Base-by-base conservation (phyloP, 2,113 vertebrate genomes). In the Oceanites oceanicus region DNA sequence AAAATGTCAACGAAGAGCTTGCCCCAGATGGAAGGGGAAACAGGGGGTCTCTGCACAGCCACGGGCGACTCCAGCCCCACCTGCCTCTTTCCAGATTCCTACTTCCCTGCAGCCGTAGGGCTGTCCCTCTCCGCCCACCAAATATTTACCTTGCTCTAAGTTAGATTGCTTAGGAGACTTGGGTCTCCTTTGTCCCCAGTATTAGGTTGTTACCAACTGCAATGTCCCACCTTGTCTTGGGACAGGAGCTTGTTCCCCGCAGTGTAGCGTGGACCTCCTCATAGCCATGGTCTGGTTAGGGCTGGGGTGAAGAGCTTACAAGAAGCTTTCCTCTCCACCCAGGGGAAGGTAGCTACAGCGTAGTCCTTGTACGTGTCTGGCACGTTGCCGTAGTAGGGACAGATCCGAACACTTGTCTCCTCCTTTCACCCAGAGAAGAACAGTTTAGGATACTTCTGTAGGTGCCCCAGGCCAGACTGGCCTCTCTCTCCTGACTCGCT, bases 31-130 rank as follows among this genome's bases (percentile, higher is more conserved):
- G 25, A 79, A 66, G 17, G 34, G 27, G 42, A 47, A 78, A 59
- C 6, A 30, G 23, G 14, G 36, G 29, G 22, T 63, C 21, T 70
- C 42, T 27, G 7, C 44, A 65, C 7, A 65, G 32, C 30, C 18
- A 4, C 34, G 50, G 27, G 18, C 0, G 0, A 34, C 36, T 65
- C 27, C 44, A 58, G 44, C 15, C 26, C 50, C 1, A 1, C 47
- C 49, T 42, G 25, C 42, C 30, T 70, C 73, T 56, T 50, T 50
- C 65, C 30, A 44, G 21, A 14, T 19, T 71, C 26, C 22, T 50
- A 3, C 7, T 70, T 91, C 56, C 49, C 65, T 49, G 30, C 47
- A 76, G 49, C 38, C 6, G 1, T 38, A 71, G 30, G 21, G 22
- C 17, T 72, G 50, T 65, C 13, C 58, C n/a, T 71, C 70, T 61